Conservation (phyloP, 2,888 invertebrate species). For the Caenorhabditis virilis region DNA sequence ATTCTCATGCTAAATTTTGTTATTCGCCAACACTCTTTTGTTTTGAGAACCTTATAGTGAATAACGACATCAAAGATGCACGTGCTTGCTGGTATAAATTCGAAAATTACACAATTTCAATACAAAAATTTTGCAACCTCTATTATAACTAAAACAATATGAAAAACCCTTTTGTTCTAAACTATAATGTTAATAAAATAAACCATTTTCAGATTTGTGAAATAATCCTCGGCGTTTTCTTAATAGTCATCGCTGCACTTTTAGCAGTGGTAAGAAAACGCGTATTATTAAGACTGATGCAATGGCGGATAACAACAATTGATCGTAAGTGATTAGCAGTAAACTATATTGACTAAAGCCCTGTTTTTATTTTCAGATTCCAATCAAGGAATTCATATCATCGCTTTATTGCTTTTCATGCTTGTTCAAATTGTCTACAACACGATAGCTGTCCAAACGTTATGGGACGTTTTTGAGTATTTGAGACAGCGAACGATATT, state of each 20-base stretch:
- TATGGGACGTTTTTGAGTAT: conserved; percentile 45
- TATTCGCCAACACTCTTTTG: no score
- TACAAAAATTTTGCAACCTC: no score
- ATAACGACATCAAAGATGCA: no score
- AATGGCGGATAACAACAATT: conserved; percentile 48
- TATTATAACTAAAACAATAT: no score
- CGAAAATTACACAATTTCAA: no score
- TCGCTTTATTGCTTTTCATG: conserved; percentile 44
- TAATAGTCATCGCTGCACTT: conserved; percentile 41
- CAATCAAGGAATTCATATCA: conserved; percentile 47
- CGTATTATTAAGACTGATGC: conserved; percentile 40
- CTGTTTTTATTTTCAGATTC: conserved; percentile 32
- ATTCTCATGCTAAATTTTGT: no score
- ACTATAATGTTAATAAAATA: neutral
- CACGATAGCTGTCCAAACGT: conserved; percentile 41
- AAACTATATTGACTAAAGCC: neutral
- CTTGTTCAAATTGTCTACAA: conserved; percentile 46
- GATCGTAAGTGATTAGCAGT: conserved; percentile 28
- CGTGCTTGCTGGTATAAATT: no score
- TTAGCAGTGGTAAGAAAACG: conserved; percentile 32
- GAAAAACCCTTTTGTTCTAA: no score
- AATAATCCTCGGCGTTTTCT: conserved; percentile 39
- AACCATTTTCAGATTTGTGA: conserved; percentile 35
- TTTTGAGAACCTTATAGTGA: no score
- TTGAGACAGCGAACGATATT: conserved; percentile 43